Conservation (phyloP, 37 sponge, comb jelly and placozoan genomes). For the Corticium candelabrum region DNA sequence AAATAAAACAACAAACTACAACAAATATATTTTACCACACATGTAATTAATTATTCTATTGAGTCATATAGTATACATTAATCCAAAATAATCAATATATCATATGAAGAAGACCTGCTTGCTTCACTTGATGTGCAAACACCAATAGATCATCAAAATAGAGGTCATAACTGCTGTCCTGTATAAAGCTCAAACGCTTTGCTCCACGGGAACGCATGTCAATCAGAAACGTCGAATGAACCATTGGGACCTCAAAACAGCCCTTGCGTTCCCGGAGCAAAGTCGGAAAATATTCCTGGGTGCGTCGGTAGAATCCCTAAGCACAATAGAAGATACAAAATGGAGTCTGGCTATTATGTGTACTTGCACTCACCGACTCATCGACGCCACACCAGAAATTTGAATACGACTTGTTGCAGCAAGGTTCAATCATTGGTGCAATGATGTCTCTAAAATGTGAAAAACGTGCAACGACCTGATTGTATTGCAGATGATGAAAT, state of each 20-base stretch:
- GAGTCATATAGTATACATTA: no score
- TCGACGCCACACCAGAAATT: slow-evolving; percentile 77
- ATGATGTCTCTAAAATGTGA: slow-evolving; percentile 45
- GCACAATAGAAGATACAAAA: background rate
- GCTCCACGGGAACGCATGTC: slow-evolving; percentile 41
- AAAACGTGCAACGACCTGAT: background rate
- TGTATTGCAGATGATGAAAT: no score
- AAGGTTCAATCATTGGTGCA: slow-evolving; percentile 52
- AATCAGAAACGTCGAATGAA: slow-evolving; percentile 67
- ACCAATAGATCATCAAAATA: slow-evolving; percentile 72
- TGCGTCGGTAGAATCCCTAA: slow-evolving; percentile 76
- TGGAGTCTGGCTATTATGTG: background rate
- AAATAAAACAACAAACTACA: background rate
- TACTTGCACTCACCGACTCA: slow-evolving; percentile 30
- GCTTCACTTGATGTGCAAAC: slow-evolving; percentile 54
- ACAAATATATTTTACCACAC: no score
- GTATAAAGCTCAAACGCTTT: slow-evolving; percentile 36
- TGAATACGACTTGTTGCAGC: slow-evolving; percentile 18
- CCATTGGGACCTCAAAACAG: slow-evolving; percentile 64
- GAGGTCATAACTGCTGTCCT: slow-evolving; percentile 55
- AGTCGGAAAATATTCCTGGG: slow-evolving; percentile 59
- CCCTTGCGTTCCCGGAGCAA: slow-evolving; percentile 28
- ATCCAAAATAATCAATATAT: no score
- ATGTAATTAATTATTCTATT: no score
- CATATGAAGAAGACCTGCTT: no score